Base-by-base conservation (phyloP, 1,140 invertebrate genomes). In the Bombus polaris region DNA sequence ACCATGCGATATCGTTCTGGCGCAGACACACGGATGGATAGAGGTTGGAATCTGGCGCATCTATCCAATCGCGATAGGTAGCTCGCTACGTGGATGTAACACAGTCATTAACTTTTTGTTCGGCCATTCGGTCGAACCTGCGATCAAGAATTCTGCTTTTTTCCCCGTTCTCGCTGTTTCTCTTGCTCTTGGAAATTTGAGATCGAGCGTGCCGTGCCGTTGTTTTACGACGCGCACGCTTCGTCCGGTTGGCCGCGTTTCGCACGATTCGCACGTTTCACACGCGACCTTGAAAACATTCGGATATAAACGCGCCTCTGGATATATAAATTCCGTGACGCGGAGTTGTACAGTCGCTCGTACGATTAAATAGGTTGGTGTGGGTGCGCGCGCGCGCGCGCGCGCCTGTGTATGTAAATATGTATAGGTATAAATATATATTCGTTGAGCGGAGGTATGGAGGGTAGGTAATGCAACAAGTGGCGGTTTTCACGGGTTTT, bases 401-500 rank as follows among this genome's bases (percentile, higher is more conserved):
- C 47, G 59, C 79, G 74, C 65, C 68, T 84, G 39, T 85, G 35
- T 35, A 37, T 85, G 71, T 74, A 82, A 74, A 89, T 79, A 83
- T 84, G 72, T 88, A 87, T 89, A 80, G 72, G 88, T 85, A 89
- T 83, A 90, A 81, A 88, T 87, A 80, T 90, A 89, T 91, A 90
- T 92, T 92, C 90, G 90, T 88, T 91, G 79, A 89, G 92, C 91
- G 89, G 89, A 92, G 91, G 92, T 93, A 89, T 89, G 92, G 93
- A 72, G 83, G 78, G 78, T 88, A 75, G 93, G 91, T 94, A 93
- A 93, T 81, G 95, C 95, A 95, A 95, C 95, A 95, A 95, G 95
- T 95, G 95, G 95, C 92, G 93, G 94, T 95, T 95, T 95, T 95
- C 95, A 95, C 94, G 94, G 94, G 91, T 95, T 95, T 95, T 95